Evolutionary conservation across 2,888 invertebrate species (phyloP).

Genomic region (Scaptomyza caliginosa): DNA sequence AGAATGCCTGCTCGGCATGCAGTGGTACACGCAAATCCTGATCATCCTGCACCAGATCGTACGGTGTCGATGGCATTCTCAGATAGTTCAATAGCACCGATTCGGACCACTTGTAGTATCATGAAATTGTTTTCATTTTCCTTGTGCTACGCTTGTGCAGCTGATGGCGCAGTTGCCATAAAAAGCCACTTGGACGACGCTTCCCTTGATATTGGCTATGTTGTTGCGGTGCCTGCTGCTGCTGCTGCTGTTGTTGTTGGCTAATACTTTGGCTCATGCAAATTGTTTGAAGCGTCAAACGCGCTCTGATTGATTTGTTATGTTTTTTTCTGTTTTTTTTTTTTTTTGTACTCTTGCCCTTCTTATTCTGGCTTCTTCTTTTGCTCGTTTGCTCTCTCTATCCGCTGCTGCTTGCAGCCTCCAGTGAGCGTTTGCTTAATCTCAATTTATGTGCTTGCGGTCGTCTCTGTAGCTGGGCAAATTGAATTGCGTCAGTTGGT

Average conservation of each 20-base stretch:
- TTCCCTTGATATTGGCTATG: constrained; percentile 23
- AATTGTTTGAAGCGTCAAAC: constrained; percentile 58
- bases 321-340: constrained; percentile 23
- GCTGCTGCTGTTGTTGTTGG: constrained; percentile 23
- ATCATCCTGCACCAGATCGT: constrained; percentile 98
- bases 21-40: constrained; percentile 98
- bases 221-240: constrained; percentile 25
- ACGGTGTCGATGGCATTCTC: constrained; percentile 93
- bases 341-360: background rate
- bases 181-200: constrained; percentile 75
- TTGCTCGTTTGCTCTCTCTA: constrained; percentile 2
- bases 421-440: constrained; percentile 62
- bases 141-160: constrained; percentile 83
- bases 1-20: constrained; percentile 97
- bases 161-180: constrained; percentile 83
- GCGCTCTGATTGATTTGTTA: constrained; percentile 73
- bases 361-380: background rate
- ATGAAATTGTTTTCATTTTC: constrained; percentile 84
- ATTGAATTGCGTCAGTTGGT: constrained; percentile 78
- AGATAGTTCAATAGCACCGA: constrained; percentile 84
- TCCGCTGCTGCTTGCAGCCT: constrained; percentile 19
- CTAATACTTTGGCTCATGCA: constrained; percentile 82
- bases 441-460: constrained; percentile 75
- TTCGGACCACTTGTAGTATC: constrained; percentile 85
- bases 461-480: constrained; percentile 62